phyloP scores from a whole-genome alignment of 2,888 invertebrate genomes.

The Pelosia muscerda region DNA sequence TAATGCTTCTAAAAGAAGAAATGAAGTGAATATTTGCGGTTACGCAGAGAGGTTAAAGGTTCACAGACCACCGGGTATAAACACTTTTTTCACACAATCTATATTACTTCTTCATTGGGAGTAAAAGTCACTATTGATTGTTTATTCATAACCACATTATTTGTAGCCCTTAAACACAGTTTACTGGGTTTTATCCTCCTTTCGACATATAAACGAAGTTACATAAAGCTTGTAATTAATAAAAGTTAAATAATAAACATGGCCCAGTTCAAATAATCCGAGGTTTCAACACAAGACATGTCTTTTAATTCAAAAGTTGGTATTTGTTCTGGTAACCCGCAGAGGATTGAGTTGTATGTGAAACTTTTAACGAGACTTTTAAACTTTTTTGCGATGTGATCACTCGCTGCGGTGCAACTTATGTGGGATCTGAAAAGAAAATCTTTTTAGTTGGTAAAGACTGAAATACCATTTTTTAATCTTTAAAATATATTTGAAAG shows the following conservation, averaged over 20 bases:
- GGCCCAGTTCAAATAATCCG: constrained; percentile 42
- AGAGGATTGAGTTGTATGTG: constrained; percentile 51
- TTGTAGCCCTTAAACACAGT: no score
- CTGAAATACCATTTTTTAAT: background rate
- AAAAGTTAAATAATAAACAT: constrained; percentile 16
- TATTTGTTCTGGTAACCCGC: constrained; percentile 51
- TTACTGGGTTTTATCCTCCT: no score
- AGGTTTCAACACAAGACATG: constrained; percentile 43
- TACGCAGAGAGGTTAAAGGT: background rate
- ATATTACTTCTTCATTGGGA: background rate
- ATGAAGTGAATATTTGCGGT: background rate
- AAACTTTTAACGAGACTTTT: constrained; percentile 55
- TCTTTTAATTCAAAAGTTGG: constrained; percentile 49
- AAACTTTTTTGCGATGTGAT: constrained; percentile 50
- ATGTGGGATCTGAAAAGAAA: constrained; percentile 38
- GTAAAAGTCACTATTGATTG: background rate
- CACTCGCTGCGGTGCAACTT: constrained; percentile 41
- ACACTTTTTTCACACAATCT: background rate
- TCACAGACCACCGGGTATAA: background rate
- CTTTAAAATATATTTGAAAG: background rate
- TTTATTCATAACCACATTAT: no score
- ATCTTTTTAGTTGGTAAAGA: constrained; percentile 39
- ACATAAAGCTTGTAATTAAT: constrained; percentile 6
- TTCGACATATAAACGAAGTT: background rate
- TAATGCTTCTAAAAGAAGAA: background rate